These are phyloP conservation scores for Salvator merianae DNA, from an alignment of 2,113 vertebrate genomes.

Conservation along the genomic window DNA sequence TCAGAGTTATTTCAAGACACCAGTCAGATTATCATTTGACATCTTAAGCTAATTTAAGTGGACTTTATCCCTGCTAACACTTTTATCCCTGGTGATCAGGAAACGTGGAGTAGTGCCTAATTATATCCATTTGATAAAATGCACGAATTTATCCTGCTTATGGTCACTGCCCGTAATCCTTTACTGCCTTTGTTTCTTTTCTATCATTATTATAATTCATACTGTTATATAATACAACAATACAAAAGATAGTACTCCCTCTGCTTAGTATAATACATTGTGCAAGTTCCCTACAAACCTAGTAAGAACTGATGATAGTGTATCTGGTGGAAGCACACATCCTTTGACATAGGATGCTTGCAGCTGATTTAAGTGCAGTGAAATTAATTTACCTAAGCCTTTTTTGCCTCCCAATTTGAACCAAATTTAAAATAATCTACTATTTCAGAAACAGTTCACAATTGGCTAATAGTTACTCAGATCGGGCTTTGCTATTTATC, in stretches of 20 bases:
- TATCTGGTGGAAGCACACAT: not conserved
- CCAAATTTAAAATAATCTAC: not conserved
- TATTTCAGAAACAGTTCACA: not conserved
- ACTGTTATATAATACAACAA: not conserved
- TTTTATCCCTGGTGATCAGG: slow-evolving; percentile 34
- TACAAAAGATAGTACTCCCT: too few relatives aligned
- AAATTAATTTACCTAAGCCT: not conserved
- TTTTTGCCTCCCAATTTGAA: not conserved
- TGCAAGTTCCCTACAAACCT: not conserved
- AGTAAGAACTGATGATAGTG: not conserved
- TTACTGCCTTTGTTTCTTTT: not conserved
- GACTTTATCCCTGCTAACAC: slow-evolving; percentile 59
- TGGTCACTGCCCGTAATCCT: not conserved
- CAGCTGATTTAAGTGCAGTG: not conserved
- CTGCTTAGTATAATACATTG: not conserved
- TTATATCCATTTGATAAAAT: slow-evolving; percentile 26
- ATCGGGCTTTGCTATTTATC: not conserved
- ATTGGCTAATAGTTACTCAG: not conserved
- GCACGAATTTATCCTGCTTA: not conserved
- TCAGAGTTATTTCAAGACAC: slow-evolving; percentile 35
- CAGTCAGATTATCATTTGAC: slow-evolving; percentile 51
- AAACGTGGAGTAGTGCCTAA: slow-evolving; percentile 39
- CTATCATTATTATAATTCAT: too few relatives aligned
- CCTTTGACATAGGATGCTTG: not conserved
- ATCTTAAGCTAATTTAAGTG: slow-evolving; percentile 44